These are phyloP conservation scores for Apaloderma vittatum DNA, from an alignment of 2,113 vertebrate species.

Conservation along the genomic window DNA sequence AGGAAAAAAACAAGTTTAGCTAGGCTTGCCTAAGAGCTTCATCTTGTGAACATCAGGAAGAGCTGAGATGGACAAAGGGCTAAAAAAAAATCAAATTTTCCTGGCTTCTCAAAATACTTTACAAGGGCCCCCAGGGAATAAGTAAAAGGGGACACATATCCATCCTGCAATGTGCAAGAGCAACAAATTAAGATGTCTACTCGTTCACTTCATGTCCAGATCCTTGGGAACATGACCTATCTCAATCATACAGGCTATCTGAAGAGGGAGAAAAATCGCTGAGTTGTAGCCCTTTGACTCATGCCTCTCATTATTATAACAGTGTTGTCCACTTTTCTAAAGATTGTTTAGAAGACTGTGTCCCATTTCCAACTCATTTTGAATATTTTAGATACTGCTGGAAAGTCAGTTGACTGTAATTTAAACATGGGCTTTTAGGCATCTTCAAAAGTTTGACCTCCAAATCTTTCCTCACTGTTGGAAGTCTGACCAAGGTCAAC, in stretches of 20 bases:
- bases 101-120: background rate
- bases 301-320: background rate
- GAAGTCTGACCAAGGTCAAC: background rate
- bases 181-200: background rate
- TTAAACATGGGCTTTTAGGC: background rate
- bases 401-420: background rate
- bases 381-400: background rate
- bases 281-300: background rate
- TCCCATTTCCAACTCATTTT: background rate
- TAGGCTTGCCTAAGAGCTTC: background rate
- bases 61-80: background rate
- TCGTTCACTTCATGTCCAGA: background rate
- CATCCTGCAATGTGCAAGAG: background rate
- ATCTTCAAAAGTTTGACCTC: background rate
- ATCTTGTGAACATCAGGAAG: background rate
- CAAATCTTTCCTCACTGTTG: background rate
- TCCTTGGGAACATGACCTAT: background rate
- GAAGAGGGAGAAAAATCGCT: background rate
- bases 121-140: background rate
- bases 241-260: background rate
- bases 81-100: background rate
- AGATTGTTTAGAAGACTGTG: background rate
- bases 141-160: background rate
- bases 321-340: background rate
- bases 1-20: background rate